These are phyloP conservation scores for Dysmachus trigonus DNA, from an alignment of 2,888 invertebrate species.

Conservation along the genomic window DNA sequence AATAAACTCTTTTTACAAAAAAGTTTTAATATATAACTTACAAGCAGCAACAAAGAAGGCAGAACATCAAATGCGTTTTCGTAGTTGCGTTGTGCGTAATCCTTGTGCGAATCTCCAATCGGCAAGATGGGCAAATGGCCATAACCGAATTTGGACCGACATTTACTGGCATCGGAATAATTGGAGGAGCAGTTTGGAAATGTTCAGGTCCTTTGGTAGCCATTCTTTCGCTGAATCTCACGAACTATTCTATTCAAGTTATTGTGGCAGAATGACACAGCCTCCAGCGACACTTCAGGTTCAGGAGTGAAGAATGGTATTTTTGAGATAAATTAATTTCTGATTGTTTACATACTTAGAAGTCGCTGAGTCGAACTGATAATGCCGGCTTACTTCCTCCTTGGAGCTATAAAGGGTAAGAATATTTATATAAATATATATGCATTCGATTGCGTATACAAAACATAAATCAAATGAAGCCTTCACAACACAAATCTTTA, in stretches of 20 bases:
- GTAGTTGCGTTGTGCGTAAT: neutral
- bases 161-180: neutral
- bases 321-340: neutral
- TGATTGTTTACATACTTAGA: neutral
- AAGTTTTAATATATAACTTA: slow-evolving; percentile 13
- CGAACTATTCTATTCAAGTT: neutral
- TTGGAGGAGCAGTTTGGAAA: neutral
- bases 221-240: neutral
- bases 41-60: neutral
- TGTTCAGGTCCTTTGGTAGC: neutral
- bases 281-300: neutral
- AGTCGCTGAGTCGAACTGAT: neutral
- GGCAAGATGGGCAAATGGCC: neutral
- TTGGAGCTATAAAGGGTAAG: neutral
- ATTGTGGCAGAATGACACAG: neutral
- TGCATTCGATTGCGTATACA: neutral
- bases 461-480: neutral
- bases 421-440: neutral
- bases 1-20: neutral
- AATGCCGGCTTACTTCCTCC: neutral
- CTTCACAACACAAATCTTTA: neutral
- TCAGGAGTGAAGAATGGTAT: neutral
- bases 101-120: neutral
- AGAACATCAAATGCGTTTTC: slow-evolving; percentile 1
- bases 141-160: slow-evolving; percentile 1